Percentiles rank a stretch among this genome's conserved stretches.
Conservation (phyloP, 2,888 invertebrate species). For the Thymelicus acteon region DNA sequence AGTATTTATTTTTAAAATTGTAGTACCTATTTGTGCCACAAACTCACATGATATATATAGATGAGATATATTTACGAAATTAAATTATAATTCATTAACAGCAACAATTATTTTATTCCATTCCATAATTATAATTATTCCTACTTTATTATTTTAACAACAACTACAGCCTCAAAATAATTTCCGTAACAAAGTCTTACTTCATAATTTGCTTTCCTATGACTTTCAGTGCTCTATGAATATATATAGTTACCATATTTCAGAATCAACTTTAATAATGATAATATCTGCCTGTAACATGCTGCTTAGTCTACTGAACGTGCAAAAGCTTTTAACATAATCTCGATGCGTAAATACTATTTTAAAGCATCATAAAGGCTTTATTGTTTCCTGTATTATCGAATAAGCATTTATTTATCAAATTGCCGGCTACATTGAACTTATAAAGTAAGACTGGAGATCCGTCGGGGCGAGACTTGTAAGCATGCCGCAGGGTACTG, state of each 20-base stretch:
- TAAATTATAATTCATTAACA: too few relatives aligned
- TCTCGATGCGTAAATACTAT: constrained; percentile 10
- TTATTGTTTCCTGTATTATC: constrained; percentile 31
- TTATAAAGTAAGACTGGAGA: constrained; percentile 46
- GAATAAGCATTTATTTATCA: constrained; percentile 38
- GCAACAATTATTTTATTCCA: too few relatives aligned
- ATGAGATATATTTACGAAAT: too few relatives aligned
- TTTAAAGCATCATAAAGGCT: constrained; percentile 18
- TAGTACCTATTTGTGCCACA: too few relatives aligned
- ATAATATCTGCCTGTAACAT: not conserved
- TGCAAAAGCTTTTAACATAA: constrained; percentile 17
- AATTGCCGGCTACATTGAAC: constrained; percentile 34
- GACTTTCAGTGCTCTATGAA: too few relatives aligned
- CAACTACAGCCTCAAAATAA: too few relatives aligned
- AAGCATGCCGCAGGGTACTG: constrained; percentile 61
- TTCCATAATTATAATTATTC: too few relatives aligned
- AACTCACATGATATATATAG: too few relatives aligned
- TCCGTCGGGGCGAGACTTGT: constrained; percentile 53
- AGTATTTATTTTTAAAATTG: too few relatives aligned
- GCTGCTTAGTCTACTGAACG: constrained; percentile 6
- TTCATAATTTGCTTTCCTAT: too few relatives aligned
- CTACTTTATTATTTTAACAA: too few relatives aligned
- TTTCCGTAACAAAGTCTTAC: too few relatives aligned
- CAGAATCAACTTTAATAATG: not conserved
- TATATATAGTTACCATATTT: not conserved